These are phyloP conservation scores for Heliconius hermathena DNA, from an alignment of 1,140 invertebrate species.

Conservation along the genomic window DNA sequence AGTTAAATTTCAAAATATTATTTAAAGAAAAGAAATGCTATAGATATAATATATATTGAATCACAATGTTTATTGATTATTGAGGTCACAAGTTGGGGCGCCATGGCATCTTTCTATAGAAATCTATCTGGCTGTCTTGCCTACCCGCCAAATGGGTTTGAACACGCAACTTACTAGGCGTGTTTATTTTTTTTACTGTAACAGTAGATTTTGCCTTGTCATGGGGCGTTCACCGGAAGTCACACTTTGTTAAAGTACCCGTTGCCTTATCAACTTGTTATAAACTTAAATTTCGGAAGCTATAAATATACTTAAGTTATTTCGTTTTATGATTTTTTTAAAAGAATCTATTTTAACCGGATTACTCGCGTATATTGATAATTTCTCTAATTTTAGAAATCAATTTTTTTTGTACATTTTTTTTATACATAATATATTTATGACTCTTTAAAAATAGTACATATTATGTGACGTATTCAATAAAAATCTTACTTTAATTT, in stretches of 20 bases:
- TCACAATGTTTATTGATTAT: constrained; percentile 21
- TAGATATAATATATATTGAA: background rate
- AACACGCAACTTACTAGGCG: constrained; percentile 35
- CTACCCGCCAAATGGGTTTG: constrained; percentile 19
- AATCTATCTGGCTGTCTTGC: constrained; percentile 32
- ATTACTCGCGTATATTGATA: too few relatives aligned
- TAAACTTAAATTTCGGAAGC: constrained; percentile 31
- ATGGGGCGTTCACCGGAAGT: constrained; percentile 36
- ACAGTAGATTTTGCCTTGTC: constrained; percentile 27
- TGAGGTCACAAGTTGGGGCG: constrained; percentile 32
- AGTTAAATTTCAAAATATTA: background rate
- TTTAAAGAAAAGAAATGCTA: background rate
- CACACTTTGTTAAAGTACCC: constrained; percentile 34
- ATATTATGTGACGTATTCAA: too few relatives aligned
- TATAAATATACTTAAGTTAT: constrained; percentile 26
- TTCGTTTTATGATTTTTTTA: too few relatives aligned
- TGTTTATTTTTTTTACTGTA: constrained; percentile 34
- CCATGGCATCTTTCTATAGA: constrained; percentile 32
- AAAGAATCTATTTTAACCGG: too few relatives aligned
- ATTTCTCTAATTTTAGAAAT: too few relatives aligned
- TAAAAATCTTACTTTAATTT: too few relatives aligned
- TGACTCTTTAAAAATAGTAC: too few relatives aligned
- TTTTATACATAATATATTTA: too few relatives aligned
- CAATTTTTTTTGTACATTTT: too few relatives aligned
- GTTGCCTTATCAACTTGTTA: constrained; percentile 32